A percentile compares a stretch with the other conserved stretches of the same genome.
Evolutionary conservation across 2,797 vertebrate genomes (phyloP).

Genomic region (Prunella strophiata): DNA sequence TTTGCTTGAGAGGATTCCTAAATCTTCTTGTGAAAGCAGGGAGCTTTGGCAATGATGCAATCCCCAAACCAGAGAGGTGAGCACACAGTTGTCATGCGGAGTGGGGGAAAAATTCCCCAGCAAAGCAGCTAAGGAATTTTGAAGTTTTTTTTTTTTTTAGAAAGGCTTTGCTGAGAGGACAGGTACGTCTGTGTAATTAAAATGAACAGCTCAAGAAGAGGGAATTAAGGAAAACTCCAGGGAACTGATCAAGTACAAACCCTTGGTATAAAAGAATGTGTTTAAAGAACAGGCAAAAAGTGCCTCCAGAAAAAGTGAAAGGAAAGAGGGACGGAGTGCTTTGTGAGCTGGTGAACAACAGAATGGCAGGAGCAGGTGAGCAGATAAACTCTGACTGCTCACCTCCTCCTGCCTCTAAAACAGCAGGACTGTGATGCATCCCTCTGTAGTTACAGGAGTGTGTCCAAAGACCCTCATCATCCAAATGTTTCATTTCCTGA

Average conservation of each 20-base stretch:
- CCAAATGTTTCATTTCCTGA: not conserved
- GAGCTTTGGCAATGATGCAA: not conserved
- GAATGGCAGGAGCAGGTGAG: fast-evolving
- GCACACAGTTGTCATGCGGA: not conserved
- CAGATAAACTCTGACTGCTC: not conserved
- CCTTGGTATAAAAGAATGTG: not conserved
- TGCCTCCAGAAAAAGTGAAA: not conserved
- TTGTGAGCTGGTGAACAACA: not conserved
- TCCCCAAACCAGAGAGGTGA: not conserved
- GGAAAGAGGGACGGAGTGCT: not conserved
- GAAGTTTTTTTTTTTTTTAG: not conserved
- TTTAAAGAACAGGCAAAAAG: not conserved
- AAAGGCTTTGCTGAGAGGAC: not conserved
- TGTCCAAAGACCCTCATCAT: not conserved
- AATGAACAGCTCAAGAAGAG: not conserved
- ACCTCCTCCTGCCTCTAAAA: not conserved
- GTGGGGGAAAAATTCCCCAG: not conserved
- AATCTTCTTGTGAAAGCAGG: not conserved
- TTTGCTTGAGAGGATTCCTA: constrained; percentile 42
- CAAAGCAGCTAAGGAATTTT: not conserved
- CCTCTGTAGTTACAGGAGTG: not conserved
- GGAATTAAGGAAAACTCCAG: not conserved
- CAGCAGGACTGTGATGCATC: not conserved
- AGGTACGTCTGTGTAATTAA: not conserved
- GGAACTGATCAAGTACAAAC: not conserved